phyloP scores from a whole-genome alignment of 1,140 invertebrate species.

The Achroia grisella region DNA sequence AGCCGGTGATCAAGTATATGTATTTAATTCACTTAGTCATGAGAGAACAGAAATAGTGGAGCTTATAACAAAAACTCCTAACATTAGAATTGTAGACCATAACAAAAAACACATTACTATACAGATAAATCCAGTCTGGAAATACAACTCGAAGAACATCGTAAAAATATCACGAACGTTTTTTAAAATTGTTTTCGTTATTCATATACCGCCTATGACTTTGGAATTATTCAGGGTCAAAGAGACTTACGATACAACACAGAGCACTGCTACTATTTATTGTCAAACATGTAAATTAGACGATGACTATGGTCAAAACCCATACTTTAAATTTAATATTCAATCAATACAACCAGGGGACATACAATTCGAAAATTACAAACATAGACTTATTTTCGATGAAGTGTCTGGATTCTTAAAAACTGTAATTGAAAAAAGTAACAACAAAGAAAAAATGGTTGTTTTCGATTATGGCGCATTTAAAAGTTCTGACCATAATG shows the following conservation, averaged over 20 bases:
- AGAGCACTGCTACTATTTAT: slow-evolving; percentile 75
- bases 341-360: slow-evolving; percentile 78
- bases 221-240: slow-evolving; percentile 78
- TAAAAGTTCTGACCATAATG: slow-evolving; percentile 36
- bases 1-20: slow-evolving; percentile 75
- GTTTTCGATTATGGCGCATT: slow-evolving; percentile 51
- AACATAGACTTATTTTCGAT: slow-evolving; percentile 81
- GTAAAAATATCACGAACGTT: slow-evolving; percentile 75
- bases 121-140: slow-evolving; percentile 86
- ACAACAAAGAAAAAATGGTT: slow-evolving; percentile 27
- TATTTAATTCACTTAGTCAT: slow-evolving; percentile 85
- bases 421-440: slow-evolving; percentile 42
- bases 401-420: slow-evolving; percentile 83
- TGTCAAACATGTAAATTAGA: slow-evolving; percentile 75
- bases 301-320: slow-evolving; percentile 22
- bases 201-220: slow-evolving; percentile 80
- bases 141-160: slow-evolving; percentile 51
- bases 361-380: slow-evolving; percentile 84
- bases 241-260: slow-evolving; percentile 45
- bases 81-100: slow-evolving; percentile 80
- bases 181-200: slow-evolving; percentile 82
- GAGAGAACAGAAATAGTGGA: slow-evolving; percentile 80
- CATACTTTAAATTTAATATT: slow-evolving; percentile 68
- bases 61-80: slow-evolving; percentile 77
- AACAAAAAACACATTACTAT: slow-evolving; percentile 74